phyloP scores from a whole-genome alignment of 2,113 vertebrate species.

The Carettochelys insculpta region DNA sequence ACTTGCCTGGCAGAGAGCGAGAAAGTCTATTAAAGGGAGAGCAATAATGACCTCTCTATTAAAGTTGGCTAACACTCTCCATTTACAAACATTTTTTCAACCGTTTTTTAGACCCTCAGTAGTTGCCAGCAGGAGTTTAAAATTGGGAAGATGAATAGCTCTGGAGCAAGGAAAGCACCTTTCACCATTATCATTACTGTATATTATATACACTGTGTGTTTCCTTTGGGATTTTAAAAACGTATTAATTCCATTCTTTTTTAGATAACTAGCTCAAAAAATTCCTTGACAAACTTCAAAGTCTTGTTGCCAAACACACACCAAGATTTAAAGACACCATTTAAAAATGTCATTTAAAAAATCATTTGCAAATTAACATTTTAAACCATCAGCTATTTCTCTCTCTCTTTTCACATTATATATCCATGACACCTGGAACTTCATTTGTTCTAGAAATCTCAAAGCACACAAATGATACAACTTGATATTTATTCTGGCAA shows the following conservation, averaged over 20 bases:
- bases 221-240: not conserved
- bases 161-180: not conserved
- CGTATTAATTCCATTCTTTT: not conserved
- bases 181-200: not conserved
- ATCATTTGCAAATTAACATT: not conserved
- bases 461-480: not conserved
- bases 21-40: not conserved
- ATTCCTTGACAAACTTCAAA: not conserved
- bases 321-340: fast-evolving
- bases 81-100: not conserved
- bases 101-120: not conserved
- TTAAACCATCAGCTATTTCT: not conserved
- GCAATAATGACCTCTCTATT: fast-evolving
- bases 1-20: not conserved
- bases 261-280: not conserved
- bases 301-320: not conserved
- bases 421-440: not conserved
- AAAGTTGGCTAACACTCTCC: fast-evolving
- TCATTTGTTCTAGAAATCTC: conserved; percentile 18
- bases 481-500: conserved; percentile 49
- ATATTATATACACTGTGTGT: not conserved
- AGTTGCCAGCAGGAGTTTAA: not conserved
- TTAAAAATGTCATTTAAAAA: not conserved
- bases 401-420: not conserved
- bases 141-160: not conserved